phyloP scores from a whole-genome alignment of 2,888 invertebrate genomes.

The Pseudoips prasinana region DNA sequence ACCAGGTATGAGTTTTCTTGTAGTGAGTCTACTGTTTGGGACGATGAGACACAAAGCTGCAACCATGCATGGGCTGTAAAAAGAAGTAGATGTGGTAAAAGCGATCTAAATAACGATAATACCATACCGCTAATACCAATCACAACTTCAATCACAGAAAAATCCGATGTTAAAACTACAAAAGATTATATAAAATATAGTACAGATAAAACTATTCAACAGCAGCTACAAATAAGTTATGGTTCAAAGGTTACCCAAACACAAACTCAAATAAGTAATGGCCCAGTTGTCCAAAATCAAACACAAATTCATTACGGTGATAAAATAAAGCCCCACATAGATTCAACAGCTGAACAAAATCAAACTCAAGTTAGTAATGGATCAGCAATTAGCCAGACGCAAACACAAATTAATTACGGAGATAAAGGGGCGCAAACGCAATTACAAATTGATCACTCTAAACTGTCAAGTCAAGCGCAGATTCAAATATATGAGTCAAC shows the following conservation, averaged over 20 bases:
- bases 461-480: conserved; percentile 50
- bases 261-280: conserved; percentile 50
- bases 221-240: conserved; percentile 47
- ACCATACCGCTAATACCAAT: conserved; percentile 4
- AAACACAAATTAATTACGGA: conserved; percentile 50
- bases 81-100: conserved; percentile 56
- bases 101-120: conserved; percentile 12
- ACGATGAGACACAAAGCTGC: conserved; percentile 86
- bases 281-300: conserved; percentile 51
- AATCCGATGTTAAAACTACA: neutral
- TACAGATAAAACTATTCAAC: conserved; percentile 29
- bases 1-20: conserved; percentile 88
- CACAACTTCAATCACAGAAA: neutral
- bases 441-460: conserved; percentile 51
- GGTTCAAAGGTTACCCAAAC: conserved; percentile 45
- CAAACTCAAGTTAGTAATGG: conserved; percentile 49
- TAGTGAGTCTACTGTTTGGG: conserved; percentile 90
- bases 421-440: conserved; percentile 50
- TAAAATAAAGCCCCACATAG: conserved; percentile 22
- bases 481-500: conserved; percentile 39
- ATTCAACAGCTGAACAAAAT: conserved; percentile 37
- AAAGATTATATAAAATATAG: neutral
- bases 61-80: conserved; percentile 86
- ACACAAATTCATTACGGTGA: conserved; percentile 51
- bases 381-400: conserved; percentile 48